phyloP scores from a whole-genome alignment of 2,888 invertebrate species.

The Drepana falcataria region DNA sequence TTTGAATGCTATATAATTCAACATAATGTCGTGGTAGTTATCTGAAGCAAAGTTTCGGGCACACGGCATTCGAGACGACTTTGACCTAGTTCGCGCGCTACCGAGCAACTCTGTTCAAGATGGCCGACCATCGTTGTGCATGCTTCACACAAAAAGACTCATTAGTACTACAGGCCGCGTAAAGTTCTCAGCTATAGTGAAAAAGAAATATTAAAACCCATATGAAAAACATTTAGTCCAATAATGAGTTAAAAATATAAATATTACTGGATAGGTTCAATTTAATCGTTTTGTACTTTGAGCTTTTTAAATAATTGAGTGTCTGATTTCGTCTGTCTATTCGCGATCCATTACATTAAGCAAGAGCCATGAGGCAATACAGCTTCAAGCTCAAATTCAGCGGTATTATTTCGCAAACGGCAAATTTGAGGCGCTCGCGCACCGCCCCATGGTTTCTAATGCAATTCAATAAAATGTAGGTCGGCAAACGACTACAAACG shows the following conservation, averaged over 20 bases:
- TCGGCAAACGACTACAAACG: slow-evolving; percentile 50
- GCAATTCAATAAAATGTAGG: slow-evolving; percentile 70
- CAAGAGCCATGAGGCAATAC: slow-evolving; percentile 64
- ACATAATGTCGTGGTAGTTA: background rate
- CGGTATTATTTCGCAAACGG: slow-evolving; percentile 75
- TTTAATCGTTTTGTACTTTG: slow-evolving; percentile 1
- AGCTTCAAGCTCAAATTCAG: slow-evolving; percentile 65
- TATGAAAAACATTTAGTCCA: too few relatives aligned
- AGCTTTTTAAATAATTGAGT: slow-evolving; percentile 19
- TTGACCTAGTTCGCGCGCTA: slow-evolving; percentile 57
- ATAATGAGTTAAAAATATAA: too few relatives aligned
- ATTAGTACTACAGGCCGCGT: background rate
- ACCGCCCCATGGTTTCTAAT: slow-evolving; percentile 62
- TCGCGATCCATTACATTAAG: slow-evolving; percentile 61
- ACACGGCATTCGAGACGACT: slow-evolving; percentile 49
- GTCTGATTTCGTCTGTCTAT: slow-evolving; percentile 47
- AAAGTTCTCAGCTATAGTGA: slow-evolving; percentile 11
- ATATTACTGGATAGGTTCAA: slow-evolving; percentile 2
- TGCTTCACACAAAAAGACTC: slow-evolving; percentile 24
- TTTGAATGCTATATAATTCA: background rate
- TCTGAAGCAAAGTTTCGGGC: slow-evolving; percentile 35
- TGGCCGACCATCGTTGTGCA: slow-evolving; percentile 54
- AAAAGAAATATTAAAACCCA: too few relatives aligned
- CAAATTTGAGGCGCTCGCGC: slow-evolving; percentile 70
- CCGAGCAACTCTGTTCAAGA: slow-evolving; percentile 45